Conservation (phyloP, 1,140 invertebrate species). For the Macrobrachium nipponense region DNA sequence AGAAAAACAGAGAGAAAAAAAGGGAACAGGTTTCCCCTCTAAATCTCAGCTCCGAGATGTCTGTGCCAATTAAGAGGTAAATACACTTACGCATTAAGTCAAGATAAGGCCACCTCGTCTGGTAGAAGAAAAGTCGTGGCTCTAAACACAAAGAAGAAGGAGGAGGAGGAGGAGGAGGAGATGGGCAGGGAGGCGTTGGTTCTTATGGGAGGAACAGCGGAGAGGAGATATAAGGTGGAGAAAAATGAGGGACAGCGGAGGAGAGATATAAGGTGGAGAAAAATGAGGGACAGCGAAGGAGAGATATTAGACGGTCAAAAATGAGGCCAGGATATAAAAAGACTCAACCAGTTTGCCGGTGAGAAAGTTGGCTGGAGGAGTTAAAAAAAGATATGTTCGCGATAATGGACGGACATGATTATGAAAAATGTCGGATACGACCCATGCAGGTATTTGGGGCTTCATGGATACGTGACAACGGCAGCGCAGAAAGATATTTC, state of each 20-base stretch:
- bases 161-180: slow-evolving; percentile 2
- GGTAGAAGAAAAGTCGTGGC: background rate
- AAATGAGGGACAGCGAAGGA: background rate
- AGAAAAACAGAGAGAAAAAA: too few species aligned
- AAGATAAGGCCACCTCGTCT: too few species aligned
- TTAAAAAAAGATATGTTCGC: too few species aligned
- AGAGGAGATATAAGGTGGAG: slow-evolving; percentile 7
- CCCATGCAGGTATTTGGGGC: too few species aligned
- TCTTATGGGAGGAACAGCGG: background rate
- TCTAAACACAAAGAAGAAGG: background rate
- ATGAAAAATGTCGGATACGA: too few species aligned
- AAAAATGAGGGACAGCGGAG: background rate
- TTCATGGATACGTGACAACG: too few species aligned
- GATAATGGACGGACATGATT: too few species aligned
- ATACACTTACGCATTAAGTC: background rate
- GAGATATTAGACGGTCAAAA: too few species aligned
- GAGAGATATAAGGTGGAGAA: slow-evolving; percentile 4
- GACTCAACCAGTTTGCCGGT: too few species aligned
- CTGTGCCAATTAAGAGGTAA: background rate
- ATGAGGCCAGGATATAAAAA: too few species aligned
- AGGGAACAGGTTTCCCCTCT: background rate
- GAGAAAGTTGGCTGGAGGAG: too few species aligned
- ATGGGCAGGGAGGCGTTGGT: background rate
- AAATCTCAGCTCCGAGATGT: background rate
- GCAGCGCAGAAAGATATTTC: too few species aligned